Evolutionary conservation across 1,140 invertebrate genomes (phyloP), one percentile per base, ranked within the genome.

Genomic region (Brachionus rotundiformis): DNA sequence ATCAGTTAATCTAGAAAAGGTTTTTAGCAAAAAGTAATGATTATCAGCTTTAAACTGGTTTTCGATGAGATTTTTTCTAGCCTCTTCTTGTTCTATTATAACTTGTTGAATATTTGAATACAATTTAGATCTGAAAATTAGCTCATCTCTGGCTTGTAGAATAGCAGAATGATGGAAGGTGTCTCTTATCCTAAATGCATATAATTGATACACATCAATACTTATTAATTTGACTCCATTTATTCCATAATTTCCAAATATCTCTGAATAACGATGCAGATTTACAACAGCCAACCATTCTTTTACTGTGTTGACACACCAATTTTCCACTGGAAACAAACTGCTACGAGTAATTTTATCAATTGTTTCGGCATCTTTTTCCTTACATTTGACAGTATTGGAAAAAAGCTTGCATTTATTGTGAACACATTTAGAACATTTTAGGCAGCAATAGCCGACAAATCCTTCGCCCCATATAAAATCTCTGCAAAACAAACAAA

Each of bases 251-350:
- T 23, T 63, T 41, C 13, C 31, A 19, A 81, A 81, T n/a, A 63
- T 49, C 41, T 63, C 54, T 5, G 79, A 59, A 33, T 81, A 81
- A 13, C 79, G 54, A 25, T 81, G 31, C 44, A 81, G 11, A 65
- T 81, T 81, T 1, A 81, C 63, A 3, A 81, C 79, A 27, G 79
- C 79, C 19, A 81, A 10, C 79, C 79, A 81, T 65, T 65, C 59
- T 63, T 54, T 44, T 4, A 81, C 79, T 27, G 41, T 54, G n/a
- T 81, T 44, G 2, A 81, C 16, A 10, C 29, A 36, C 79, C 79
- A 81, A 49, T 68, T 41, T 19, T 65, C 29, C 5, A 81, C 54
- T 16, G 79, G 47, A 33, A 23, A 63, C 31, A 63, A 13, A 65
- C 6, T 65, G 10, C 16, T 16, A 0, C 44, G 11, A 23, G 29